A percentile compares a stretch with the other conserved stretches of the same genome.
Evolutionary conservation across 2,797 vertebrate species (phyloP).

Genomic region (Darevskia mixta): DNA sequence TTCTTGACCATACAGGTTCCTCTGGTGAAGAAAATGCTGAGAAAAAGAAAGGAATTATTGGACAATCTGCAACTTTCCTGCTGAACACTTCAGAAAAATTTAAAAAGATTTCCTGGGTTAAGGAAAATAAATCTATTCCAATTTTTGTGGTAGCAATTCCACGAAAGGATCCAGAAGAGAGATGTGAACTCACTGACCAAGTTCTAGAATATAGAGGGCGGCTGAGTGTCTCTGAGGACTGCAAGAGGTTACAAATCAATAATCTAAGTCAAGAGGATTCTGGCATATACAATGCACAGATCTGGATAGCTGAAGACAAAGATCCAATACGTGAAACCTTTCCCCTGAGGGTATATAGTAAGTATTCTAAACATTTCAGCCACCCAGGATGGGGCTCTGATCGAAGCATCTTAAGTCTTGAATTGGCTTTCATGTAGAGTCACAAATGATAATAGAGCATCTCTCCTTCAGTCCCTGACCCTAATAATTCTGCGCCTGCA

Average conservation of each 20-base stretch:
- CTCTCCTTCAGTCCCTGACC: too few species aligned
- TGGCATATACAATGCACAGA: fast-evolving
- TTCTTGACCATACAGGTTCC: not conserved
- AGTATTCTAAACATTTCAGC: not conserved
- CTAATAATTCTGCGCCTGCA: too few species aligned
- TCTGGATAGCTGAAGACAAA: fast-evolving
- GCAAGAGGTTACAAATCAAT: not conserved
- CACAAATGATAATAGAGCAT: too few species aligned
- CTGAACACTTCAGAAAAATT: not conserved
- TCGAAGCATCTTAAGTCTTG: too few species aligned
- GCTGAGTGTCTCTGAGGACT: not conserved
- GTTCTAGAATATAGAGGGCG: fast-evolving
- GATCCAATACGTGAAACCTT: fast-evolving
- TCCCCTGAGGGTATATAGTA: not conserved
- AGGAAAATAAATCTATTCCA: too few species aligned
- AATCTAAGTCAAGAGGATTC: not conserved
- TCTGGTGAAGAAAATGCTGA: not conserved
- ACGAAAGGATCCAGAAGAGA: fast-evolving
- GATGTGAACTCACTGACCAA: fast-evolving
- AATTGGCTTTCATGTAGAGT: too few species aligned
- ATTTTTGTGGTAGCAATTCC: fast-evolving
- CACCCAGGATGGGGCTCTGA: too few species aligned
- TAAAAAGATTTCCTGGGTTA: fast-evolving
- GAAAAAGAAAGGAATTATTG: not conserved
- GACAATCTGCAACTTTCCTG: not conserved